Evolutionary conservation across 2,888 invertebrate genomes (phyloP), one percentile per base, ranked within the genome.

Genomic region (Macrosoma leucophasiata): DNA sequence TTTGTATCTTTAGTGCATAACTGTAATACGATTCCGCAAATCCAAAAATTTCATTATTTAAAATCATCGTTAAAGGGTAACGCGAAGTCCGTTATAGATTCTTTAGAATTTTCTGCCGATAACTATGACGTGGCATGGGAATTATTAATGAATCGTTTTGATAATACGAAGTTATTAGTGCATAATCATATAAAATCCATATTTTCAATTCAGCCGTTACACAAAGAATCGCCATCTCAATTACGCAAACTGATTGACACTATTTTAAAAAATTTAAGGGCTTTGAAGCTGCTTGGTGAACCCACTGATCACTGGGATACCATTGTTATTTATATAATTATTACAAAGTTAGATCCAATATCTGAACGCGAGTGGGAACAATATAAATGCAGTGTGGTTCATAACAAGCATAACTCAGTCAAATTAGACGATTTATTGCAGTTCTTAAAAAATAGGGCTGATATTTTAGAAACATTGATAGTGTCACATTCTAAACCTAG

Each of bases 311-410:
- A 37, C 4, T 56, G 50, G 48, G 51, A 50, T 14, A 41, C 43
- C 4, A 20, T 52, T 8, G 35, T 52, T 12, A 46, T 51, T 25
- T 43, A 42, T 20, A 29, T 52, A 7, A 37, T 52, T 5, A 39
- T 43, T 5, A 36, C 39, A 3, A 56, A 52, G 35, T 25, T 57
- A 9, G 56, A 57, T 36, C 4, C 26, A 1, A 19, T 28, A 4
- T 50, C 53, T 1, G 41, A 37, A 11, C 41, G 39, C 1, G 47
- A 46, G 13, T 57, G 55, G 51, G 51, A 55, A 25, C 32, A 27
- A 18, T 36, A 38, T 23, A 38, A 35, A 29, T 22, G 29, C 9
- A 23, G 27, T 20, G 24, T 25, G 13, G 13, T 13, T 9, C 14
- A 32, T 13, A 26, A 29, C 11, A 14, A 2, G 2, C 7, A 11